Evolutionary conservation across 1,140 invertebrate genomes (phyloP).

Genomic region (Drosophila sturtevanti): DNA sequence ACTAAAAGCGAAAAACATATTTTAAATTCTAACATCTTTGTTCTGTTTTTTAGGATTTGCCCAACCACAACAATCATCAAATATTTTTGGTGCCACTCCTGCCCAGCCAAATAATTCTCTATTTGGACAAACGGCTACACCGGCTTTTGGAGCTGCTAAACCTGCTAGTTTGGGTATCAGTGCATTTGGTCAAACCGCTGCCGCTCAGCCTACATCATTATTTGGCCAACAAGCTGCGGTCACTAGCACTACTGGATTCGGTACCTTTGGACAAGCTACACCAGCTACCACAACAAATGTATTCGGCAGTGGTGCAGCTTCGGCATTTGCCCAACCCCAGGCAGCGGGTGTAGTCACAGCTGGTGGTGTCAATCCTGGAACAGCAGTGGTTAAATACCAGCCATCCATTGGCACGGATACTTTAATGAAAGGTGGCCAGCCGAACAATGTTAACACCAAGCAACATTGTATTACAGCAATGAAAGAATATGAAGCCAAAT

Average conservation of each 20-base stretch:
- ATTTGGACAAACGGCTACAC: constrained; percentile 84
- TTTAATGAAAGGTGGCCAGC: constrained; percentile 93
- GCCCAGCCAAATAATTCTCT: constrained; percentile 68
- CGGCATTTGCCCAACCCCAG: constrained; percentile 78
- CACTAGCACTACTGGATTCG: constrained; percentile 82
- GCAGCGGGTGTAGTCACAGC: constrained; percentile 62
- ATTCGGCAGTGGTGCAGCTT: constrained; percentile 84
- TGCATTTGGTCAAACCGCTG: constrained; percentile 83
- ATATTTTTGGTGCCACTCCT: constrained; percentile 70
- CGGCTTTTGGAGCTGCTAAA: constrained; percentile 87
- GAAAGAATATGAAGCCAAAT: constrained; percentile 98
- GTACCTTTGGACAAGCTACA: constrained; percentile 87
- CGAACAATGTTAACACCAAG: constrained; percentile 92
- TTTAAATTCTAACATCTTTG: too few relatives aligned
- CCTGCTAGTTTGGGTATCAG: constrained; percentile 85
- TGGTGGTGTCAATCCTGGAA: constrained; percentile 85
- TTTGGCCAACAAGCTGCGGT: constrained; percentile 84
- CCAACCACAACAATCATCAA: constrained; percentile 68
- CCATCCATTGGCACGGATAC: constrained; percentile 94
- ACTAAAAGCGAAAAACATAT: not conserved
- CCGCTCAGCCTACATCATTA: constrained; percentile 83
- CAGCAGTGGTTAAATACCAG: constrained; percentile 92
- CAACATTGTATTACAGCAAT: constrained; percentile 98
- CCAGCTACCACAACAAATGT: constrained; percentile 84
- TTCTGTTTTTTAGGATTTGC: constrained; percentile 54